Percentiles rank a stretch among this genome's conserved stretches.
These are phyloP conservation scores for Adoxophyes honmai DNA, from an alignment of 1,140 invertebrate genomes.

Conservation along the genomic window DNA sequence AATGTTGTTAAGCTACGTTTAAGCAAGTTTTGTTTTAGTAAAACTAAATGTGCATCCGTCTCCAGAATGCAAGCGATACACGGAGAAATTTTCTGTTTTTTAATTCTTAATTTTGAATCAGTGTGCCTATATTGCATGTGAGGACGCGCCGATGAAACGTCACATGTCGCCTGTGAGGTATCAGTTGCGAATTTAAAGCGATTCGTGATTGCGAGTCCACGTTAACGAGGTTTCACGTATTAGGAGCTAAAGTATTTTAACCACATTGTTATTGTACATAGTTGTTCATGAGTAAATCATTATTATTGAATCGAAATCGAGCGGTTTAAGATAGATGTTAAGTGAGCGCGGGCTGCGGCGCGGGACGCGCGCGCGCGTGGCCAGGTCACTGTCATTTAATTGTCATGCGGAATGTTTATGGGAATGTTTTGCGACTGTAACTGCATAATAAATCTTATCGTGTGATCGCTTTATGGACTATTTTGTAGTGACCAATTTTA, in stretches of 20 bases:
- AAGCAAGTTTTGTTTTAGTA: constrained; percentile 22
- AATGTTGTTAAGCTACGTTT: constrained; percentile 19
- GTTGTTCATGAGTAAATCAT: constrained; percentile 19
- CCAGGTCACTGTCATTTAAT: constrained; percentile 16
- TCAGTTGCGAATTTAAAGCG: not conserved
- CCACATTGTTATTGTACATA: constrained; percentile 30
- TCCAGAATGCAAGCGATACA: constrained; percentile 16
- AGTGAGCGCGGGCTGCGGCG: not conserved
- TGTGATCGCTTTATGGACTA: constrained; percentile 70
- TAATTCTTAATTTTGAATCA: not conserved
- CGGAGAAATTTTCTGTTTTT: not conserved
- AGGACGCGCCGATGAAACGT: not conserved
- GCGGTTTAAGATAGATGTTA: constrained; percentile 10
- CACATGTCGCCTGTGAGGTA: too few species aligned
- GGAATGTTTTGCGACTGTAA: constrained; percentile 53
- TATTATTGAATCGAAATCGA: constrained; percentile 15
- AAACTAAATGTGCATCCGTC: constrained; percentile 18
- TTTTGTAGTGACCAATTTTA: constrained; percentile 76
- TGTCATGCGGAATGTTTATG: constrained; percentile 26
- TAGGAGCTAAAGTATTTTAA: constrained; percentile 17
- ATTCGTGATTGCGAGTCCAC: not conserved
- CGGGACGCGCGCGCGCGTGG: too few species aligned
- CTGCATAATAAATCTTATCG: constrained; percentile 60
- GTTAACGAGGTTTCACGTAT: constrained; percentile 11
- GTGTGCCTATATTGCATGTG: not conserved